Percentiles rank a stretch among this genome's conserved stretches.
These are phyloP conservation scores for Eretmocerus hayati DNA, from an alignment of 2,888 invertebrate species.

Conservation along the genomic window DNA sequence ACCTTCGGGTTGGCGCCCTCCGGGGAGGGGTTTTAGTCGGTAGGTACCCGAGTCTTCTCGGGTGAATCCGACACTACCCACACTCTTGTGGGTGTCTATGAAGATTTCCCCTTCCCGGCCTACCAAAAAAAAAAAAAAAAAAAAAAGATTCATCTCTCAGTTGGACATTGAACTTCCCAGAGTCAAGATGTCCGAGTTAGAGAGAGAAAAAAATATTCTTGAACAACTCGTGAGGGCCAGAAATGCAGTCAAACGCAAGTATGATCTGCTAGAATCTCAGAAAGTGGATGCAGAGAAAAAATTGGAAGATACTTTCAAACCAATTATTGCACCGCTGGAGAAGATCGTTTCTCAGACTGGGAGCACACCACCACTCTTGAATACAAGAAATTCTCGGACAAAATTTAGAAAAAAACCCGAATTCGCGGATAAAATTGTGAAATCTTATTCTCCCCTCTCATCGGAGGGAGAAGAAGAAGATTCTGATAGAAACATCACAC, in stretches of 20 bases:
- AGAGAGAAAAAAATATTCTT: background rate
- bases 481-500: too few relatives aligned
- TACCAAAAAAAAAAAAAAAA: too few relatives aligned
- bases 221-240: background rate
- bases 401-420: too few relatives aligned
- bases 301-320: background rate
- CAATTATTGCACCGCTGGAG: background rate
- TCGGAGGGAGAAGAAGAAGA: background rate
- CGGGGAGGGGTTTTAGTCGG: too few relatives aligned
- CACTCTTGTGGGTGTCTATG: too few relatives aligned
- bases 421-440: background rate
- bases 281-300: background rate
- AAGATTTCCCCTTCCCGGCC: too few relatives aligned
- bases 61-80: too few relatives aligned
- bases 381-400: background rate
- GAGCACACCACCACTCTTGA: background rate
- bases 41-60: too few relatives aligned
- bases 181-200: background rate
- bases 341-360: background rate
- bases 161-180: conserved; percentile 2
- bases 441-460: background rate
- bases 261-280: background rate
- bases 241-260: background rate
- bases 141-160: too few relatives aligned
- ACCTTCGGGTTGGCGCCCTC: too few relatives aligned